Evolutionary conservation across 2,888 invertebrate species (phyloP), one percentile per base, ranked within the genome.

Genomic region (Neoscelio sp.): DNA sequence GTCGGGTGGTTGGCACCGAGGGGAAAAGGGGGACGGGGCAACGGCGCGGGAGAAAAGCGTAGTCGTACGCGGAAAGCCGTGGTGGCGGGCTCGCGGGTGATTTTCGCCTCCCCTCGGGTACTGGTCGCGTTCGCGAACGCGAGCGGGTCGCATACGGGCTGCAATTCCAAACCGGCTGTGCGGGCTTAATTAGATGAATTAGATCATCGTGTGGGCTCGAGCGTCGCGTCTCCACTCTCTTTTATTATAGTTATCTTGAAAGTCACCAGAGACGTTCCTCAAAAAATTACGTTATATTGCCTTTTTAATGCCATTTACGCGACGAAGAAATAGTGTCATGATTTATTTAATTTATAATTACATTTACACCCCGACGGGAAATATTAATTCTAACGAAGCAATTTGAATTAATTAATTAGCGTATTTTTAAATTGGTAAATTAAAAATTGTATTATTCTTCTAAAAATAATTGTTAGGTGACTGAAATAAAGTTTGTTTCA

Each of bases 101-200:
- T 73, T 68, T 74, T 54, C 62, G 58, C 70, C 50, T 74, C 64
- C 20, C 68, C 10, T 71, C 38, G 7, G 52, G 52, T 71, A n/a
- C 52, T 78, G 42, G 54, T 40, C 75, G 70, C 48, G 40, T 70
- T 60, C 64, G 70, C 46, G 67, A 71, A 64, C 42, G 68, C 68
- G 54, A 74, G 74, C 80, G 68, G 77, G 76, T 74, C 77, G 67
- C 73, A 48, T 76, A 71, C 75, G 80, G 54, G 65, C 70, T 42
- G 78, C 80, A 68, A 68, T 76, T 68, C 46, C 68, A 75, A 80
- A 76, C 82, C 81, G 75, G 80, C 75, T 81, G 78, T 80, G 82
- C 77, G 81, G 80, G 81, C 83, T 88, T 87, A 89, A 89, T 89
- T 87, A 86, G 86, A 86, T 88, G 88, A 87, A 88, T 89, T 88